Evolutionary conservation across 1,140 invertebrate species (phyloP), one percentile per base, ranked within the genome.

Genomic region (Cepaea nemoralis): DNA sequence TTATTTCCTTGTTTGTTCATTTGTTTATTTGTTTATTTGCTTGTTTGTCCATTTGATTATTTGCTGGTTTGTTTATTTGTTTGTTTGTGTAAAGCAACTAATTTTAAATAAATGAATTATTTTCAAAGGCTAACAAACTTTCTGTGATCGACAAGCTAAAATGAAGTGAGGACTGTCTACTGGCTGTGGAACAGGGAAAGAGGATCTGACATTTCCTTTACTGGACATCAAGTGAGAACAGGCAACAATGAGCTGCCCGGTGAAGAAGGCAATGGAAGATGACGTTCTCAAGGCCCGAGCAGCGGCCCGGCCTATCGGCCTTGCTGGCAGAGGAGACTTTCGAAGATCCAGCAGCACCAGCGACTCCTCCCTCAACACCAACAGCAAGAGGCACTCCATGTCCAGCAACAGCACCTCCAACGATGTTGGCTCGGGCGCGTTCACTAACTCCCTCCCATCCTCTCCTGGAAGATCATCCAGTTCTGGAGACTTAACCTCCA

Each of bases 251-350:
- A 73, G 70, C 27, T 73, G 70, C 27, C 70, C 70, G 1, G 27
- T 73, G 27, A 73, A 42, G n/a, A 6, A 73, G 42, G 70, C 39
- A 10, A 73, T 73, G 10, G 70, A 73, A 42, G 70, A 73, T 6
- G 70, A 73, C 70, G 40, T 73, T 22, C 12, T 3, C 1, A 73
- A 73, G 37, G 37, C 37, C 12, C 24, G 39, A n/a, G 70, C 35
- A 39, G 39, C 6, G 1, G 24, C 6, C 14, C 19, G 50, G 8
- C n/a, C n/a, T n/a, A n/a, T n/a, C n/a, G 27, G 22, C n/a, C n/a
- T 14, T 55, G 6, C 22, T 55, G 50, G 2, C 2, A 5, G 50
- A 55, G 22, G 50, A 8, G n/a, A 3, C 22, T 2, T 14, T 19
- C 19, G 50, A 14, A 55, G 50, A 35, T 6, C 70, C n/a, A n/a